phyloP scores from a whole-genome alignment of 2,888 invertebrate genomes.

The Tupiocoris notatus region DNA sequence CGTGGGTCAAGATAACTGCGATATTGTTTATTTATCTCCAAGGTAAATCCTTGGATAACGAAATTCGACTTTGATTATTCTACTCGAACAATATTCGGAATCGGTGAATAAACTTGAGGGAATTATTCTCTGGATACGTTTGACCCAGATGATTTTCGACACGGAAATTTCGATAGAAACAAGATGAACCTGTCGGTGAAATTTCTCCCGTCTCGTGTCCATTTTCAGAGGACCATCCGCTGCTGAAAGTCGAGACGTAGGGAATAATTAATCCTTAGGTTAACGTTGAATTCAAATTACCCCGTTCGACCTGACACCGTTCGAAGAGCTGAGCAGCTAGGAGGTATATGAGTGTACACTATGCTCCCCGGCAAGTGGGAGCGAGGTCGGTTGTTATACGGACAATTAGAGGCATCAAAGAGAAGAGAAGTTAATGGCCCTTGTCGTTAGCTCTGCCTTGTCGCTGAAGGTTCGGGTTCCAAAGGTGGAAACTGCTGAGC shows the following conservation, averaged over 20 bases:
- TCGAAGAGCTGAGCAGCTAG: not conserved
- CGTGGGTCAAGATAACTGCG: too few species aligned
- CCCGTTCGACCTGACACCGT: not conserved
- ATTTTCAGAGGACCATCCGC: not conserved
- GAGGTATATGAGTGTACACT: not conserved
- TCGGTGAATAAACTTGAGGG: too few species aligned
- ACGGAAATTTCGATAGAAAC: not conserved
- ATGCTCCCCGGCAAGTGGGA: not conserved
- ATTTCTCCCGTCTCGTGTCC: not conserved
- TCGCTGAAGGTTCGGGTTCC: constrained; percentile 20
- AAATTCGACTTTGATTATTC: too few species aligned
- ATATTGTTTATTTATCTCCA: too few species aligned
- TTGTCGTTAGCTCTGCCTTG: constrained; percentile 26
- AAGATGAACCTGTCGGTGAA: not conserved
- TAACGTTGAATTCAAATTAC: constrained; percentile 38
- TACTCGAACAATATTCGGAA: too few species aligned
- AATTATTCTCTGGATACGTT: too few species aligned
- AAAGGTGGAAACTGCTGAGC: not conserved
- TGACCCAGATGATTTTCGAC: too few species aligned
- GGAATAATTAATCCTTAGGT: constrained; percentile 39
- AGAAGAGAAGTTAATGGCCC: constrained; percentile 32
- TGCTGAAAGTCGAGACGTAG: constrained; percentile 31
- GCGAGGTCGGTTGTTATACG: constrained; percentile 26
- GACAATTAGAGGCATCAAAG: constrained; percentile 40
- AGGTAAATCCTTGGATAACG: too few species aligned